Conservation (phyloP, 2,888 invertebrate genomes). For the Linnaemya vulpina region DNA sequence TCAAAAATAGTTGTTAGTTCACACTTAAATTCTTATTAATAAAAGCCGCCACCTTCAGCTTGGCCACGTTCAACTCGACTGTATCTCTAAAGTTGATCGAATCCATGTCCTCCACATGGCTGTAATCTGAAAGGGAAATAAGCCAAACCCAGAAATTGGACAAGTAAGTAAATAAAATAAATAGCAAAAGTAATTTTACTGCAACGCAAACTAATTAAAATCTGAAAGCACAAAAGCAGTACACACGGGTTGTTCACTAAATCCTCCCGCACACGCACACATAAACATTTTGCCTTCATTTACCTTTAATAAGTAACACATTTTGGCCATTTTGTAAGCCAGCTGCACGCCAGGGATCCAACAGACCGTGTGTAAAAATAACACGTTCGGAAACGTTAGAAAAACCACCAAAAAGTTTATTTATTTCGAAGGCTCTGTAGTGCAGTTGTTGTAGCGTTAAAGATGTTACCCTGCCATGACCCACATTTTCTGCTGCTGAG, state of each 20-base stretch:
- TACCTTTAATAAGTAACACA: constrained; percentile 76
- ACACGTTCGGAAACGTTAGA: constrained; percentile 80
- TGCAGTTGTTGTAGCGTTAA: constrained; percentile 51
- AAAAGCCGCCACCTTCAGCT: constrained; percentile 78
- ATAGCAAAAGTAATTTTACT: neutral
- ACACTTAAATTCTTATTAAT: constrained; percentile 72
- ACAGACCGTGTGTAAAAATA: constrained; percentile 84
- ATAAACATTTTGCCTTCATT: constrained; percentile 67
- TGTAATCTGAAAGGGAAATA: constrained; percentile 74
- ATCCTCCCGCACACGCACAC: neutral
- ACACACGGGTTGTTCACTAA: neutral
- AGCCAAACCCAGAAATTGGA: neutral
- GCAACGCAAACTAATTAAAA: constrained; percentile 44
- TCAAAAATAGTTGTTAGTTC: constrained; percentile 3
- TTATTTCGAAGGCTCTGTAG: constrained; percentile 79
- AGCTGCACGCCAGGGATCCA: constrained; percentile 85
- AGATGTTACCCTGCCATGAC: constrained; percentile 62
- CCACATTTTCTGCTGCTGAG: constrained; percentile 26
- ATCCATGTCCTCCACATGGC: constrained; percentile 79
- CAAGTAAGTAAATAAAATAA: neutral
- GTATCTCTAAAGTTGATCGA: constrained; percentile 77
- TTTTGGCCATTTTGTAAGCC: constrained; percentile 81
- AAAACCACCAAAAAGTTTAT: constrained; percentile 83
- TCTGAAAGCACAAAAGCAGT: neutral
- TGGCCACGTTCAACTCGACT: constrained; percentile 78